A percentile compares a stretch with the other conserved stretches of the same genome.
phyloP scores from a whole-genome alignment of 2,113 vertebrate genomes.

The Fregata magnificens region DNA sequence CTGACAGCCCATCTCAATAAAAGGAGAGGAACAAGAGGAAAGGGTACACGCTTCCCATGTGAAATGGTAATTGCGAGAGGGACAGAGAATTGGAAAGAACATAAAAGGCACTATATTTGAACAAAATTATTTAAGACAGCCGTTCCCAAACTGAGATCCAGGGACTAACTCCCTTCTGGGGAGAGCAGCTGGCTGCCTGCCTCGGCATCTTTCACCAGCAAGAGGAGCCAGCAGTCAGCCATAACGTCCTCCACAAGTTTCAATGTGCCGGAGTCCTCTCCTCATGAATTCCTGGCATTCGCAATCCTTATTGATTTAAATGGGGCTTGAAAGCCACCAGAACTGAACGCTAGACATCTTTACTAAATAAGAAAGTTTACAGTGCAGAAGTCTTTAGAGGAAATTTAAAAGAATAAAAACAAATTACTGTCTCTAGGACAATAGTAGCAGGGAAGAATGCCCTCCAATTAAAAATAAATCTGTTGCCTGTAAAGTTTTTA shows the following conservation, averaged over 20 bases:
- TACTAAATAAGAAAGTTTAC: background rate
- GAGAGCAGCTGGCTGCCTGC: conserved; percentile 51
- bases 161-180: conserved; percentile 47
- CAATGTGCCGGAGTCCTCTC: background rate
- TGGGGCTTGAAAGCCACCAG: background rate
- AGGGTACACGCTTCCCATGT: conserved; percentile 27
- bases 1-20: background rate
- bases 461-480: background rate
- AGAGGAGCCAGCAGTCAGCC: conserved; percentile 50
- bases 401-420: background rate
- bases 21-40: conserved; percentile 16
- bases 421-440: background rate
- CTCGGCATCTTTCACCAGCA: conserved; percentile 34
- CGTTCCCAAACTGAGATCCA: conserved; percentile 57
- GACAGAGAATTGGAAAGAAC: conserved; percentile 42
- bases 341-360: background rate
- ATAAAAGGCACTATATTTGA: conserved; percentile 59
- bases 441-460: background rate
- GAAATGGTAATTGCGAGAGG: background rate
- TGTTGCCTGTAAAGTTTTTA: background rate
- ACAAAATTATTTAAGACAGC: conserved; percentile 59
- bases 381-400: background rate
- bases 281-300: background rate
- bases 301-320: background rate
- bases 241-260: conserved; percentile 14